Conservation (phyloP, 2,888 invertebrate species). For the Imbricaverruca yamaguchii region DNA sequence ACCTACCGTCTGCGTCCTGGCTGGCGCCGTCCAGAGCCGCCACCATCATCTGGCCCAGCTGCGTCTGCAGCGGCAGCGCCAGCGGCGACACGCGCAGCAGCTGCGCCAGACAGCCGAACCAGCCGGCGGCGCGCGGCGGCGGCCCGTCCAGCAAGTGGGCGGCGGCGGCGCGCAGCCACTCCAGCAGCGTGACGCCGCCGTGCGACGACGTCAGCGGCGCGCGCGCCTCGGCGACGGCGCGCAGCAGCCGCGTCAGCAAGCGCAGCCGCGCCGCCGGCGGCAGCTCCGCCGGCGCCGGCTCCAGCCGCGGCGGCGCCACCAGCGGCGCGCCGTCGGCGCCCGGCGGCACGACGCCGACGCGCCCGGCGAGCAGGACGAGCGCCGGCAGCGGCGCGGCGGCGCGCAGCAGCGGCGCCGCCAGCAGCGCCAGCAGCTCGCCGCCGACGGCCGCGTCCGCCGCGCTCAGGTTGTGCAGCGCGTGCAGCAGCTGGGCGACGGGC, state of each 20-base stretch:
- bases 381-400: background rate
- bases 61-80: background rate
- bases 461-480: background rate
- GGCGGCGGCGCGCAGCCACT: background rate
- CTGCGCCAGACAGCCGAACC: background rate
- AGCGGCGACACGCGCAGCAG: conserved; percentile 18
- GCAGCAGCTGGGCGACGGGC: background rate
- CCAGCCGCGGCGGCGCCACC: background rate
- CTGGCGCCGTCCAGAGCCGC: background rate
- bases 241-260: background rate
- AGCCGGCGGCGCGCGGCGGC: background rate
- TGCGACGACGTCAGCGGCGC: background rate
- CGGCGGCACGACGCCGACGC: background rate
- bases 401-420: background rate
- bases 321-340: background rate
- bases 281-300: background rate
- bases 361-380: background rate
- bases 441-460: background rate
- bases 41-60: background rate
- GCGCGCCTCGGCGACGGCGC: background rate
- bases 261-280: background rate
- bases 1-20: background rate
- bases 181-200: background rate
- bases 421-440: background rate
- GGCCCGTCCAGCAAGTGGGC: background rate